phyloP scores from a whole-genome alignment of 2,888 invertebrate genomes.

The Cephus pygmeus region DNA sequence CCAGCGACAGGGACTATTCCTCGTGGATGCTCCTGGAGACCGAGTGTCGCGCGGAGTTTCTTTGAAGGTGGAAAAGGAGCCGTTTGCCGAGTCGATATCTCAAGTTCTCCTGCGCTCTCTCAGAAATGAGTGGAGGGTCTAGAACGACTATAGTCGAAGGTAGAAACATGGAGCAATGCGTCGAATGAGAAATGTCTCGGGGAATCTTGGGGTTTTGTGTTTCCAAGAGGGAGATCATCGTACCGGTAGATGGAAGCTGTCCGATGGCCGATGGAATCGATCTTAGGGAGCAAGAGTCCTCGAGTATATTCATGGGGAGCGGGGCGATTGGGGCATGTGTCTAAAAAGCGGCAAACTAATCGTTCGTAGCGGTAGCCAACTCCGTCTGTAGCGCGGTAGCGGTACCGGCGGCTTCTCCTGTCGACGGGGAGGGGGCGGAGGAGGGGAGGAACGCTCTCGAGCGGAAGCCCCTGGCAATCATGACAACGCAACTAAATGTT shows the following conservation, averaged over 20 bases:
- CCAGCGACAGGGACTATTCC: background rate
- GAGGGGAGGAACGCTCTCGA: slow-evolving; percentile 1
- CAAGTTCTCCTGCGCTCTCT: background rate
- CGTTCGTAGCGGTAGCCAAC: slow-evolving; percentile 2
- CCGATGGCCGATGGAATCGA: background rate
- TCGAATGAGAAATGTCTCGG: background rate
- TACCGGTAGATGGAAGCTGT: background rate
- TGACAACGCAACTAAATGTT: slow-evolving; percentile 62
- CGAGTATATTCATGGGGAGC: background rate
- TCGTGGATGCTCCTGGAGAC: background rate
- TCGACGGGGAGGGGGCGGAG: background rate
- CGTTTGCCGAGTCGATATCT: background rate
- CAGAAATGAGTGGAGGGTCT: background rate
- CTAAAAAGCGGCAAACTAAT: slow-evolving; percentile 10
- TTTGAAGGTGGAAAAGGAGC: background rate
- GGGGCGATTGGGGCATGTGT: background rate
- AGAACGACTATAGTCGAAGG: background rate
- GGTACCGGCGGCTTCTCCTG: slow-evolving; percentile 33
- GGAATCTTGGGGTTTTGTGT: background rate
- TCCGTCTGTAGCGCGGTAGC: slow-evolving; percentile 14
- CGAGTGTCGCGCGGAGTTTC: background rate
- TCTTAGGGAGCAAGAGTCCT: background rate
- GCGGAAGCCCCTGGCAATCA: slow-evolving; percentile 39
- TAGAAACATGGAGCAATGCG: background rate
- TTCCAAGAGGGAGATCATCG: background rate